These are phyloP conservation scores for Selene dorsalis DNA, from an alignment of 2,797 vertebrate species.

Conservation along the genomic window DNA sequence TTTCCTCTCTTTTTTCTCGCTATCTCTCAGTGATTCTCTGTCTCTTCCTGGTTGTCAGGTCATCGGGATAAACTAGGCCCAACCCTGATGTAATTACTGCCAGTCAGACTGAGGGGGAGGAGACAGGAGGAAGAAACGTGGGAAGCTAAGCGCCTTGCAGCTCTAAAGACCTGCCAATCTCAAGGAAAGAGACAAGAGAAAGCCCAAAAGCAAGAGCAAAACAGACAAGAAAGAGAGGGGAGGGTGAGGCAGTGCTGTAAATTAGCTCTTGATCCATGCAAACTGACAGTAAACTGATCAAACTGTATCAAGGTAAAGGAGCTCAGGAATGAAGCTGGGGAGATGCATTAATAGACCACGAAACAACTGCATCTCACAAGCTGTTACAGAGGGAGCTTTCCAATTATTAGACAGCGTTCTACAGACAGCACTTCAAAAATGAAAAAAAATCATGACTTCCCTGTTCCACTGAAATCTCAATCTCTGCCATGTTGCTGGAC, in stretches of 20 bases:
- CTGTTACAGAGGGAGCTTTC: slow-evolving; percentile 46
- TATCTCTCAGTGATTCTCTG: slow-evolving; percentile 19
- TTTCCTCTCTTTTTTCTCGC: slow-evolving; percentile 11
- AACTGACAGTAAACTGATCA: slow-evolving; percentile 51
- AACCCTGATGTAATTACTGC: slow-evolving; percentile 78
- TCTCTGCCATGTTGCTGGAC: slow-evolving; percentile 46
- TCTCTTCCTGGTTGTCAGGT: slow-evolving; percentile 62
- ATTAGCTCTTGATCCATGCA: slow-evolving; percentile 56
- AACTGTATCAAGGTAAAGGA: slow-evolving; percentile 45
- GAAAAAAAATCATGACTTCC: slow-evolving; percentile 39
- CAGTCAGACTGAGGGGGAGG: slow-evolving; percentile 74
- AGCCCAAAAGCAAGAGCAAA: slow-evolving; percentile 38
- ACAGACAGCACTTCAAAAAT: slow-evolving; percentile 41
- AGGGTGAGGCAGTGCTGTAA: slow-evolving; percentile 35
- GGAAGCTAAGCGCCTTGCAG: slow-evolving; percentile 67
- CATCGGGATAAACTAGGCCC: slow-evolving; percentile 60
- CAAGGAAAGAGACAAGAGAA: slow-evolving; percentile 54
- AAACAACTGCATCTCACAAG: slow-evolving; percentile 61
- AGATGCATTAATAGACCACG: slow-evolving; percentile 41
- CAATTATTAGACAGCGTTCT: slow-evolving; percentile 41
- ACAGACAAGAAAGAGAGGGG: slow-evolving; percentile 35
- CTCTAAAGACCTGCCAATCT: slow-evolving; percentile 76
- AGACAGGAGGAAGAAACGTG: slow-evolving; percentile 64
- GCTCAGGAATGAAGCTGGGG: slow-evolving; percentile 22
- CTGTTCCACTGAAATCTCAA: slow-evolving; percentile 48